Evolutionary conservation across 2,888 invertebrate genomes (phyloP).

Genomic region (Callosobruchus maculatus): DNA sequence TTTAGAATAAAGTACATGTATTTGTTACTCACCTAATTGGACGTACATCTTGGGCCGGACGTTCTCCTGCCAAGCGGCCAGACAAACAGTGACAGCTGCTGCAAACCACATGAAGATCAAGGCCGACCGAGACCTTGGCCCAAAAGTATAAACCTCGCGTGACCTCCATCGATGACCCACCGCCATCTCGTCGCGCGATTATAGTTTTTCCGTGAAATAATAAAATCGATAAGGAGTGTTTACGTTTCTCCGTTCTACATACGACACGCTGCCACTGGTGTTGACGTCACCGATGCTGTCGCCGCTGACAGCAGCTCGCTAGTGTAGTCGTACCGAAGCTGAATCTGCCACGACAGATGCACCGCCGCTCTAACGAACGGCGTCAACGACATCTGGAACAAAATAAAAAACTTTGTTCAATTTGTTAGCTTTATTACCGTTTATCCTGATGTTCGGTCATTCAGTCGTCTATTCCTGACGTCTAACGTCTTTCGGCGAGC

Average conservation of each 20-base stretch:
- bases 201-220: conserved; percentile 5
- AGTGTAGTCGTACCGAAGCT: not conserved
- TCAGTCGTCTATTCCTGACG: too few relatives aligned
- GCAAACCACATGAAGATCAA: conserved; percentile 45
- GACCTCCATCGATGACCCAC: conserved; percentile 11
- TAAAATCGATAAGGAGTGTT: conserved; percentile 25
- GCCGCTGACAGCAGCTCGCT: not conserved
- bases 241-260: conserved; percentile 4
- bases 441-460: too few relatives aligned
- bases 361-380: not conserved
- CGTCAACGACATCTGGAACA: not conserved
- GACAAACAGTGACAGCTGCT: conserved; percentile 53
- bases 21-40: conserved; percentile 74
- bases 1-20: too few relatives aligned
- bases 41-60: conserved; percentile 90
- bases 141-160: not conserved
- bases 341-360: not conserved
- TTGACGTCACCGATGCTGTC: not conserved
- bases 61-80: conserved; percentile 85
- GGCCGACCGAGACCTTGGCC: not conserved
- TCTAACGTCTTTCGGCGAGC: too few relatives aligned
- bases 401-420: too few relatives aligned
- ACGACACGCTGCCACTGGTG: not conserved
- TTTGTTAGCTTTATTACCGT: too few relatives aligned
- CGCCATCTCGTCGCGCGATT: conserved; percentile 27